Conservation (phyloP, 2,888 invertebrate species). For the Caenorhabditis sp. region DNA sequence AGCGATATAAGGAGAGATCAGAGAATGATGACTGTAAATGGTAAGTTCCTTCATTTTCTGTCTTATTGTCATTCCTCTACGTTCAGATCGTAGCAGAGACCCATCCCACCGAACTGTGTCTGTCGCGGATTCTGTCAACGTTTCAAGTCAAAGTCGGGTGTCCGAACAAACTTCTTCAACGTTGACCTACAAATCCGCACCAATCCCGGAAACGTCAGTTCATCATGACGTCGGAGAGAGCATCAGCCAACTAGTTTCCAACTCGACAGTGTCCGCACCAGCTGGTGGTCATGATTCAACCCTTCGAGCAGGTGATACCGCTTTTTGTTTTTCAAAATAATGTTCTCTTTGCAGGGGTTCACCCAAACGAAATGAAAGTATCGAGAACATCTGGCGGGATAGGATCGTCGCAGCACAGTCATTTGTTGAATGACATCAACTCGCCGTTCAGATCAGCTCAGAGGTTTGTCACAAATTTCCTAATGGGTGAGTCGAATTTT, state of each 20-base stretch:
- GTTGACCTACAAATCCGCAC: slow-evolving; percentile 60
- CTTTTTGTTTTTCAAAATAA: background rate
- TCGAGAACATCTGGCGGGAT: background rate
- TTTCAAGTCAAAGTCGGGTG: slow-evolving; percentile 29
- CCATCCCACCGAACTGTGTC: slow-evolving; percentile 35
- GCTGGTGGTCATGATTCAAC: slow-evolving; percentile 30
- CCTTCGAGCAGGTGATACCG: slow-evolving; percentile 26
- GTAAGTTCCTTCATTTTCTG: no score
- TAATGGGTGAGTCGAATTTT: slow-evolving; percentile 43
- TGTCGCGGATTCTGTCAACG: slow-evolving; percentile 25
- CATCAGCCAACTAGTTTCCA: slow-evolving; percentile 57
- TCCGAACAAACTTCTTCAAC: slow-evolving; percentile 60
- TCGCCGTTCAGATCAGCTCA: slow-evolving; percentile 41
- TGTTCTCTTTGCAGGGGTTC: slow-evolving; percentile 3
- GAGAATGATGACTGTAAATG: slow-evolving; percentile 7
- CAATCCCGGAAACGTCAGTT: slow-evolving; percentile 12
- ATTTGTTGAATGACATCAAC: background rate
- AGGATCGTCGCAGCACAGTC: slow-evolving; percentile 9
- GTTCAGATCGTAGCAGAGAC: slow-evolving; percentile 20
- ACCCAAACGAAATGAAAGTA: slow-evolving; percentile 29
- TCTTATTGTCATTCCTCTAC: no score
- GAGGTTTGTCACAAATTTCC: slow-evolving; percentile 59
- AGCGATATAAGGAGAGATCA: slow-evolving; percentile 33
- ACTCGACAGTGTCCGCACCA: slow-evolving; percentile 61
- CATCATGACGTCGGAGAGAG: slow-evolving; percentile 49